Percentiles rank a stretch among this genome's conserved stretches.
phyloP scores from a whole-genome alignment of 1,140 invertebrate species.

The Oedothorax gibbosus region DNA sequence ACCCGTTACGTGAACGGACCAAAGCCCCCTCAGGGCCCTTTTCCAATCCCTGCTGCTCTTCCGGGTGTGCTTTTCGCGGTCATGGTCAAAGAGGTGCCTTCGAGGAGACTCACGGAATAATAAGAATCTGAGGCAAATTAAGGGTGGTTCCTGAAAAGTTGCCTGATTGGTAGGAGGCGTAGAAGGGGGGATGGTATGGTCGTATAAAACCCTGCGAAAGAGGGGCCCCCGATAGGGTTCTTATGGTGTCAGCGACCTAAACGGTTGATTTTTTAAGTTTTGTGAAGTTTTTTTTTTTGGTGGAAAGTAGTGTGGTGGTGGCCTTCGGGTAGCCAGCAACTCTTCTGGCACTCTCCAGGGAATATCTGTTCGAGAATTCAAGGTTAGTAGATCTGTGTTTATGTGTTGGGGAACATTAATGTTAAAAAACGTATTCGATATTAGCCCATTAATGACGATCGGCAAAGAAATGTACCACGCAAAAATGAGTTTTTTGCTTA shows the following conservation, averaged over 20 bases:
- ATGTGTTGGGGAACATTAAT: background rate
- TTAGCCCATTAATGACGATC: too few species aligned
- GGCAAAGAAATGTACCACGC: too few species aligned
- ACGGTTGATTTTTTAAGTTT: conserved; percentile 13
- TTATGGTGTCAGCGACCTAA: conserved; percentile 38
- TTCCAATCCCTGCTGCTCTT: conserved; percentile 8
- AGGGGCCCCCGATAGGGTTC: conserved; percentile 39
- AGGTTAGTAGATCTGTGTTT: background rate
- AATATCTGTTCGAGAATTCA: background rate
- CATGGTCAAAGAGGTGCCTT: conserved; percentile 55
- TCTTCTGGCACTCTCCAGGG: background rate
- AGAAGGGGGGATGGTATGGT: conserved; percentile 33
- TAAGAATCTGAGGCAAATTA: conserved; percentile 49
- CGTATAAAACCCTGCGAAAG: conserved; percentile 53
- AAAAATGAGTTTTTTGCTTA: too few species aligned
- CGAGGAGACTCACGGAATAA: conserved; percentile 40
- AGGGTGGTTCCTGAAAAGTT: conserved; percentile 44
- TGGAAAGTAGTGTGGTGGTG: background rate
- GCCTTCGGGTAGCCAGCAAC: background rate
- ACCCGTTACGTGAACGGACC: too few species aligned
- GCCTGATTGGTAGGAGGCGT: conserved; percentile 48
- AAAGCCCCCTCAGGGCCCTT: background rate
- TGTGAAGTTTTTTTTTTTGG: background rate
- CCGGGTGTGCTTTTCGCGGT: conserved; percentile 54
- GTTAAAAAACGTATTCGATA: background rate